Evolutionary conservation across 2,113 vertebrate species (phyloP).

Genomic region (Galeopterus variegatus): DNA sequence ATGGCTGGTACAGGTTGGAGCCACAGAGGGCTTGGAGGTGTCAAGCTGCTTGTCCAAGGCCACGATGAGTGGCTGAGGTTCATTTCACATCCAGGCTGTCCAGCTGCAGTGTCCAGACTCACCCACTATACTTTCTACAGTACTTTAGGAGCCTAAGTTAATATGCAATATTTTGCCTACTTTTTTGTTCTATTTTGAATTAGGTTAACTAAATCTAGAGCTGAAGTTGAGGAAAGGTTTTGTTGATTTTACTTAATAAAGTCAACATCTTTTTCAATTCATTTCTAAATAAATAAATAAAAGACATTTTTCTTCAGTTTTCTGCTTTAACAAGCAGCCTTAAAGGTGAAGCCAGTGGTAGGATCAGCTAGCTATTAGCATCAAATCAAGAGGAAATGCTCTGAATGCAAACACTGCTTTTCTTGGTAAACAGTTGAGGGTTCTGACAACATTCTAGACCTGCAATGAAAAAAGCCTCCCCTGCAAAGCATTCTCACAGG

Average conservation of each 20-base stretch:
- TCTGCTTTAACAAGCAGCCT: background rate
- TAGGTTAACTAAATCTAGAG: slow-evolving; percentile 25
- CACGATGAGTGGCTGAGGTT: background rate
- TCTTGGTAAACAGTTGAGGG: slow-evolving; percentile 72
- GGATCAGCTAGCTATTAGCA: background rate
- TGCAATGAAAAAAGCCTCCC: slow-evolving; percentile 71
- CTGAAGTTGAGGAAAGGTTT: background rate
- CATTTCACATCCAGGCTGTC: background rate
- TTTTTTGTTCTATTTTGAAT: slow-evolving; percentile 28
- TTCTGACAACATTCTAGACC: slow-evolving; percentile 80
- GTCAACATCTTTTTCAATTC: slow-evolving; percentile 19
- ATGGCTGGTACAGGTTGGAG: background rate
- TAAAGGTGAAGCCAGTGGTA: background rate
- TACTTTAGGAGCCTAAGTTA: background rate
- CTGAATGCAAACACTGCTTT: background rate
- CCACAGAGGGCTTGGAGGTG: rapidly evolving
- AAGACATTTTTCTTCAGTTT: background rate
- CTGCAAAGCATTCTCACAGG: slow-evolving; percentile 73
- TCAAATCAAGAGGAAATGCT: slow-evolving; percentile 24
- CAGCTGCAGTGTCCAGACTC: background rate
- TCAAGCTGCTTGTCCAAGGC: background rate
- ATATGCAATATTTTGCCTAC: background rate
- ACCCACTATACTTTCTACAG: background rate
- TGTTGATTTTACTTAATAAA: slow-evolving; percentile 50
- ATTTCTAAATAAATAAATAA: slow-evolving; percentile 31